Conservation (phyloP, 2,797 vertebrate genomes). For the Urocyon cinereoargenteus region DNA sequence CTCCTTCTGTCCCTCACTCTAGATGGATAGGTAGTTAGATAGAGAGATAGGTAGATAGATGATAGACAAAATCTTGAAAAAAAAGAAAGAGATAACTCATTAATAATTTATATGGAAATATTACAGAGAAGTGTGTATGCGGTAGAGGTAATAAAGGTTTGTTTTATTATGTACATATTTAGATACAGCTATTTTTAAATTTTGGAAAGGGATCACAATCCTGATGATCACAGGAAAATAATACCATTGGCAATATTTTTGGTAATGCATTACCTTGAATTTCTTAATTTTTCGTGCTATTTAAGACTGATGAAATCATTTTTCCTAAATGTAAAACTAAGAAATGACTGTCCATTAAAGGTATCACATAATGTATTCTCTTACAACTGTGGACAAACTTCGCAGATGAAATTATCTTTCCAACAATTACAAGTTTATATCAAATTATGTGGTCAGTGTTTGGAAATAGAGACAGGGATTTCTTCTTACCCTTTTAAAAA, state of each 20-base stretch:
- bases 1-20: background rate
- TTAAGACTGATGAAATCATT: conserved; percentile 6
- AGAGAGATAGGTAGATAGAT: too few species aligned
- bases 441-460: background rate
- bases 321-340: conserved; percentile 26
- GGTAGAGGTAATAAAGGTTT: background rate
- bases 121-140: background rate
- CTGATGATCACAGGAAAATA: background rate
- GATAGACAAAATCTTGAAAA: too few species aligned
- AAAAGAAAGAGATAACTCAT: background rate
- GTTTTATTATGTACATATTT: background rate
- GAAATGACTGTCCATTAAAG: background rate
- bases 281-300: conserved; percentile 4
- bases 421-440: background rate
- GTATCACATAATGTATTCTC: background rate
- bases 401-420: background rate
- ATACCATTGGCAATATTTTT: background rate
- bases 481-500: background rate
- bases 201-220: background rate
- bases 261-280: background rate
- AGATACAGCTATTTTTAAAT: background rate
- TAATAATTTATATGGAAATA: conserved; percentile 20
- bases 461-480: background rate
- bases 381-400: background rate
- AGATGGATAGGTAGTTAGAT: too few species aligned